A percentile compares a stretch with the other conserved stretches of the same genome.
Conservation (phyloP, 2,888 invertebrate genomes). For the Asteroscopus sphinx region DNA sequence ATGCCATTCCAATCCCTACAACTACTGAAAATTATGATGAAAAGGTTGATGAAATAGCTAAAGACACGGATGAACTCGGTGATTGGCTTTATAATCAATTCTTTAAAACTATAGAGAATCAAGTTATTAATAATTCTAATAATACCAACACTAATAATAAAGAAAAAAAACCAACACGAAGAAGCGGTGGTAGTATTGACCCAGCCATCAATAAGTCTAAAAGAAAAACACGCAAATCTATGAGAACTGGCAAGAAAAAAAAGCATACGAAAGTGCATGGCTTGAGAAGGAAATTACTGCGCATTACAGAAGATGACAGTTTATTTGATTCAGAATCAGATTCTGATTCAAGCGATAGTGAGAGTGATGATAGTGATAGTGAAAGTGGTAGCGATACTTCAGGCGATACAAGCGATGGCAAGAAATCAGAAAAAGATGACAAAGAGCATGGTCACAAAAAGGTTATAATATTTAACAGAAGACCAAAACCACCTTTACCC, state of each 20-base stretch:
- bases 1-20: slow-evolving; percentile 54
- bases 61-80: slow-evolving; percentile 79
- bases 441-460: slow-evolving; percentile 78
- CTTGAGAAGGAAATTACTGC: slow-evolving; percentile 72
- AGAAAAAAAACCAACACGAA: slow-evolving; percentile 63
- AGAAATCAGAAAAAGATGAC: neutral
- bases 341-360: slow-evolving; percentile 52
- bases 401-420: too few relatives aligned
- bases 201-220: slow-evolving; percentile 46
- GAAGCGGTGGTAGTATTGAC: slow-evolving; percentile 60
- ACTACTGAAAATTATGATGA: slow-evolving; percentile 59
- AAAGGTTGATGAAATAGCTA: slow-evolving; percentile 71
- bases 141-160: slow-evolving; percentile 37
- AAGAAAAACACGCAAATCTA: slow-evolving; percentile 62
- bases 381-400: too few relatives aligned
- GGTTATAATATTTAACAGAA: slow-evolving; percentile 78
- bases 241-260: slow-evolving; percentile 56
- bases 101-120: slow-evolving; percentile 83
- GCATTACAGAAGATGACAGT: slow-evolving; percentile 81
- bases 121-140: slow-evolving; percentile 79
- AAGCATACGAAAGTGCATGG: slow-evolving; percentile 62
- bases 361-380: slow-evolving; percentile 37
- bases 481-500: slow-evolving; percentile 77
- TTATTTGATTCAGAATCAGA: slow-evolving; percentile 71
- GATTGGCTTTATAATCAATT: slow-evolving; percentile 87